These are phyloP conservation scores for Cheilosia urbana DNA, from an alignment of 2,888 invertebrate genomes.

Conservation along the genomic window DNA sequence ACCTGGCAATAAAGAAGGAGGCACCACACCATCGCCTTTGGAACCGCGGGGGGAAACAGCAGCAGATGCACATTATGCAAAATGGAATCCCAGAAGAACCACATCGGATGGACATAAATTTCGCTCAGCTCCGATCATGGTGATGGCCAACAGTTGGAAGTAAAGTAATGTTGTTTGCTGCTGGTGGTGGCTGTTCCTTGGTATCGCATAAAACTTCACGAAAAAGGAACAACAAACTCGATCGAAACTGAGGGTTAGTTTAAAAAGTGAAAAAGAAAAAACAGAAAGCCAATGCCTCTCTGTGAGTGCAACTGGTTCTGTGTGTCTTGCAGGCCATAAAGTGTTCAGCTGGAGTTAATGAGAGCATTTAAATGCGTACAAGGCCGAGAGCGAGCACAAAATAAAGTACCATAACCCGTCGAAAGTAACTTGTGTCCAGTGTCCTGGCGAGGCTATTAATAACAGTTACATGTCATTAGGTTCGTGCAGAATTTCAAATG, in stretches of 20 bases:
- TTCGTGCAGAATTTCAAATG: conserved; percentile 76
- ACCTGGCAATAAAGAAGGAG: conserved; percentile 5
- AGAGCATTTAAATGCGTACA: conserved; percentile 78
- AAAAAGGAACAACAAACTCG: conserved; percentile 11
- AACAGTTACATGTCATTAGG: conserved; percentile 78
- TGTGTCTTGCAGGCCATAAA: conserved; percentile 63
- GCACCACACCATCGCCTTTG: neutral
- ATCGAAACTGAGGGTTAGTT: conserved; percentile 23
- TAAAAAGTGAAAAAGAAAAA: neutral
- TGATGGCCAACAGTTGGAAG: conserved; percentile 71
- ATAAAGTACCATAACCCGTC: conserved; percentile 74
- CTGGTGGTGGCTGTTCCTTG: conserved; percentile 25
- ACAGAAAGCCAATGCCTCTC: neutral
- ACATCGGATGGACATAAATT: conserved; percentile 73
- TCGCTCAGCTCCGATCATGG: conserved; percentile 66
- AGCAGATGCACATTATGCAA: conserved; percentile 78
- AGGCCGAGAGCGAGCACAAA: conserved; percentile 72
- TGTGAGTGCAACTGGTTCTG: conserved; percentile 26
- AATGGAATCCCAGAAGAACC: conserved; percentile 76
- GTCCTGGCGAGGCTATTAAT: conserved; percentile 77
- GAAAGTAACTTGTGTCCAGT: conserved; percentile 70
- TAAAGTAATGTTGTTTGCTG: conserved; percentile 40
- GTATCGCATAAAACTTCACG: conserved; percentile 45
- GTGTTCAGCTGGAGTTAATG: conserved; percentile 77
- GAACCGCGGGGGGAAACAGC: conserved; percentile 32